phyloP scores from a whole-genome alignment of 2,797 vertebrate genomes.

The Arvicola amphibius region DNA sequence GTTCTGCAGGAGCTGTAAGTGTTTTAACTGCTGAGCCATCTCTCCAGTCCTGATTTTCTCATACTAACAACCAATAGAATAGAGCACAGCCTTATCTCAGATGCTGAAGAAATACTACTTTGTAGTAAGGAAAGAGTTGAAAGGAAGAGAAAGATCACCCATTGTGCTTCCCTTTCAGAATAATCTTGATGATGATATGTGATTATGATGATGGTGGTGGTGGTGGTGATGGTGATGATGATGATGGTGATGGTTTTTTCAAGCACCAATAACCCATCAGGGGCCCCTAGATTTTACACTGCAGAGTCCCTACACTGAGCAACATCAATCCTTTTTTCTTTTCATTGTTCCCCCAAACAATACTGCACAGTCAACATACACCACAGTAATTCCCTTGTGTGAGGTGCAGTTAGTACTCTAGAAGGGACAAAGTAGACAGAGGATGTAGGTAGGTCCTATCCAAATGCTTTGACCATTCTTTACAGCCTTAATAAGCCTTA shows the following conservation, averaged over 20 bases:
- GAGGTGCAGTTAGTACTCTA: neutral
- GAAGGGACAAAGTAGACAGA: neutral
- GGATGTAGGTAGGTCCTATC: neutral
- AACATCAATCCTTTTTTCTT: neutral
- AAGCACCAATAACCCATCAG: neutral
- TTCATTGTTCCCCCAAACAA: neutral
- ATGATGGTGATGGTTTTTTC: neutral
- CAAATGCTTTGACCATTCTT: neutral
- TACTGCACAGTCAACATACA: neutral
- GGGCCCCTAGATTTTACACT: neutral
- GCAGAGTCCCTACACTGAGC: neutral
- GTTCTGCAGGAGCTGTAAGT: neutral
- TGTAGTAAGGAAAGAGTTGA: neutral
- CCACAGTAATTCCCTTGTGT: neutral
- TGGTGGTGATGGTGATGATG: neutral
- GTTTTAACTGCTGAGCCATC: neutral
- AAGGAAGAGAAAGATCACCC: constrained; percentile 34
- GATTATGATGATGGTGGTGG: too few species aligned
- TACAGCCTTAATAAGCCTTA: neutral
- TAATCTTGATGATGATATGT: neutral
- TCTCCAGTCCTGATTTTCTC: neutral
- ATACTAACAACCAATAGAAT: neutral
- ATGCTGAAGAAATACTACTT: constrained; percentile 35
- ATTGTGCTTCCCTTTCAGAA: neutral
- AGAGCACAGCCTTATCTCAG: neutral